Base-by-base conservation (phyloP, 2,888 invertebrate species). In the Noctua pronuba region DNA sequence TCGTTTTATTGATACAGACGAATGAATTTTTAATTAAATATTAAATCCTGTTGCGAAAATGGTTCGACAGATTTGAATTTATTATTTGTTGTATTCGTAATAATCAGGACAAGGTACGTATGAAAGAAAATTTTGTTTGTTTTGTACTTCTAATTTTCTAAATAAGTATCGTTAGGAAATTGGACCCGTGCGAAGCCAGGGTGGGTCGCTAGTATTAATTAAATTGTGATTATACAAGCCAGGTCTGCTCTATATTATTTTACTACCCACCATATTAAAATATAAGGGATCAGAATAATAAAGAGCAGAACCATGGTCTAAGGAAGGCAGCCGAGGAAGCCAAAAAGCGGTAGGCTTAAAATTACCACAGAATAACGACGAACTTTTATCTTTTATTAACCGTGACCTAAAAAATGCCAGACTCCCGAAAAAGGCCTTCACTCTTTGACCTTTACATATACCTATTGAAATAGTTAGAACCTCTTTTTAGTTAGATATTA, bases 281-380 rank as follows among this genome's bases (percentile, higher is more conserved):
- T 65, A 65, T 41, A n/a, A 65, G n/a, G 65, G 65, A 41, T n/a
- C 35, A 65, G 31, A 62, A 68, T 67, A 44, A 46, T 46, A 46
- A 44, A 65, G 31, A n/a, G 64, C 3, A 38, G 16, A 21, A 13
- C 21, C 8, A 58, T 44, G 21, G 35, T n/a, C 55, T n/a, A 31
- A 24, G 16, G 18, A 52, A 46, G 1, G 28, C 24, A 64, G n/a
- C 16, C 38, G 0, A 24, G 24, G 6, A 76, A 58, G 11, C 18
- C 18, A 31, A 6, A 35, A 49, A 49, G 16, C 3, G 18, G 5
- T 1, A 18, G 1, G 3, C 16, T 31, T 49, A n/a, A 82, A 78
- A 31, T 65, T 18, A 49, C 31, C 35, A 66, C 41, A 35, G 10
- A 24, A 49, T 28, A 58, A 24, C 16, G 1, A 13, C 13, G 16